Conservation (phyloP, 1,140 invertebrate genomes). For the Drosophila repleta region DNA sequence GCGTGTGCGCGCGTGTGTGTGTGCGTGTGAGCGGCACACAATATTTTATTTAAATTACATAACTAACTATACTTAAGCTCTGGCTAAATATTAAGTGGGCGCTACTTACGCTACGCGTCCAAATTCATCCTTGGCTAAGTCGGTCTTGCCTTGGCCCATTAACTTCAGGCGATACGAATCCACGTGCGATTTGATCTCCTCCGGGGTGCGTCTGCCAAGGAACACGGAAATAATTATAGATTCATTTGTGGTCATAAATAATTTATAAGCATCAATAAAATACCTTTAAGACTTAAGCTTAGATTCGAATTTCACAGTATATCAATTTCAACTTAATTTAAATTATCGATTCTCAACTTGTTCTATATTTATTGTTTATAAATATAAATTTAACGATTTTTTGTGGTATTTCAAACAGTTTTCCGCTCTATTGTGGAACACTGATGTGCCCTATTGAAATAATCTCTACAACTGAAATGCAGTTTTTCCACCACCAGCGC, state of each 20-base stretch:
- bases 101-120: constrained; percentile 90
- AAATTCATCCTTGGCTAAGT: constrained; percentile 89
- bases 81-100: neutral
- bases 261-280: neutral
- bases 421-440: constrained; percentile 25
- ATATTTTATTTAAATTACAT: constrained; percentile 68
- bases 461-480: constrained; percentile 82
- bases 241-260: neutral
- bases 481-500: constrained; percentile 73
- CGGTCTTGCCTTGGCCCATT: constrained; percentile 85
- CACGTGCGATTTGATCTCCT: constrained; percentile 92
- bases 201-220: constrained; percentile 88
- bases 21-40: constrained; percentile 12
- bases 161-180: constrained; percentile 92
- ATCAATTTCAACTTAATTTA: neutral
- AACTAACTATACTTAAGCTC: constrained; percentile 25
- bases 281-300: constrained; percentile 44
- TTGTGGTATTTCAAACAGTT: constrained; percentile 1
- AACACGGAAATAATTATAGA: neutral
- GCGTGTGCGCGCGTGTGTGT: constrained; percentile 7
- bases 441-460: constrained; percentile 70
- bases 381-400: neutral
- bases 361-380: constrained; percentile 24
- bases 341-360: neutral
- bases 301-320: neutral